These are phyloP conservation scores for Rhea pennata DNA, from an alignment of 2,113 vertebrate genomes.

Conservation along the genomic window DNA sequence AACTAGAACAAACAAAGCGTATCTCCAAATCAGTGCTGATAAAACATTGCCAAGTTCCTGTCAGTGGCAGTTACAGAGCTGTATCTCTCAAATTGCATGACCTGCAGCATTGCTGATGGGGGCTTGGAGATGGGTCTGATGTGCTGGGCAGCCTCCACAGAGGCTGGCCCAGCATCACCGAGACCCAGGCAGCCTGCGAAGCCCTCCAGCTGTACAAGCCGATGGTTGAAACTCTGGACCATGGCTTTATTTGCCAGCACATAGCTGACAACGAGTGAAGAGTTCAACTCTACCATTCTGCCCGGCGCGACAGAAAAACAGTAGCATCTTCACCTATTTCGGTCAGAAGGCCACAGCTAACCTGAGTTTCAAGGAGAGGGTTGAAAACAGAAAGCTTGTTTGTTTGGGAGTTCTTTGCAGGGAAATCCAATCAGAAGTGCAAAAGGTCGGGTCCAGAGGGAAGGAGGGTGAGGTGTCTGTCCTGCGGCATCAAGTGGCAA, in stretches of 20 bases:
- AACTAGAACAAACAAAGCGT: background rate
- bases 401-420: no score
- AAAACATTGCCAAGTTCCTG: background rate
- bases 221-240: constrained; percentile 39
- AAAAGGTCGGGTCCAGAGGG: no score
- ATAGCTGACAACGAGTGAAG: background rate
- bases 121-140: background rate
- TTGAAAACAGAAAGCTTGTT: no score
- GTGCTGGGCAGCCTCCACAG: constrained; percentile 49
- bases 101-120: constrained; percentile 25
- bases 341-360: no score
- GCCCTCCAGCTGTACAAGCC: constrained; percentile 15
- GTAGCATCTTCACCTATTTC: no score
- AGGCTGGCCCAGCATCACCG: constrained; percentile 34
- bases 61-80: no score
- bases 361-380: no score
- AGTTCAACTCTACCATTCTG: background rate
- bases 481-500: background rate
- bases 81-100: constrained; percentile 36
- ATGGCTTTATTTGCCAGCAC: background rate
- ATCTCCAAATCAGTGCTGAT: background rate
- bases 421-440: no score
- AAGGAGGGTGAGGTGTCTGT: no score
- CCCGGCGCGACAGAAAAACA: background rate
- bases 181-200: constrained; percentile 49